A percentile compares a stretch with the other conserved stretches of the same genome.
Conservation (phyloP, 2,797 vertebrate species). For the Tamandua tetradactyla region DNA sequence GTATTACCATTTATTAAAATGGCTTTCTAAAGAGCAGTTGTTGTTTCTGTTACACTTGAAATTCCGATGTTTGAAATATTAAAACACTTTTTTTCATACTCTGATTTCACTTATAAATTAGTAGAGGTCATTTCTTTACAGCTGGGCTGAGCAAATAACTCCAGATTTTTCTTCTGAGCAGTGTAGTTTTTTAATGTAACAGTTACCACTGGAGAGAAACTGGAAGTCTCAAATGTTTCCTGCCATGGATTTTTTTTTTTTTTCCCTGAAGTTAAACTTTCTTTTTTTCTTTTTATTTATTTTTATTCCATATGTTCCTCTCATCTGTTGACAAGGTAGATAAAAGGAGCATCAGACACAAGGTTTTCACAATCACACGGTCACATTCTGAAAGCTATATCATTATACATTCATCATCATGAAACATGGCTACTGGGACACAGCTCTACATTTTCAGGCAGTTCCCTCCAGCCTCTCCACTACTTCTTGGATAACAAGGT, state of each 20-base stretch:
- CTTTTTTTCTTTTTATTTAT: too few species aligned
- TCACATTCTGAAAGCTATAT: too few species aligned
- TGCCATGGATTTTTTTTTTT: conserved; percentile 59
- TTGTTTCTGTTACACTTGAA: conserved; percentile 3
- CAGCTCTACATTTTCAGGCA: too few species aligned
- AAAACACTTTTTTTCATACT: not conserved
- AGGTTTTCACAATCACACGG: too few species aligned
- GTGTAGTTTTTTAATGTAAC: conserved; percentile 65
- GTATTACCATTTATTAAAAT: not conserved
- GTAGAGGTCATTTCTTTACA: conserved; percentile 61
- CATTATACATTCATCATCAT: too few species aligned
- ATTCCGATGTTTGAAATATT: conserved; percentile 6
- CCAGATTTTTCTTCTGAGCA: conserved; percentile 61
- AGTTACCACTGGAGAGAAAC: conserved; percentile 37
- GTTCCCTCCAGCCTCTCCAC: too few species aligned
- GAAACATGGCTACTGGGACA: too few species aligned
- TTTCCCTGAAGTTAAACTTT: too few species aligned
- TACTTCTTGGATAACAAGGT: too few species aligned
- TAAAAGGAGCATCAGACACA: too few species aligned
- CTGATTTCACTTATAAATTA: conserved; percentile 60
- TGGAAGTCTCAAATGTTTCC: conserved; percentile 58
- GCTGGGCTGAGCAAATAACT: conserved; percentile 8
- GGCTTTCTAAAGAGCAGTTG: conserved; percentile 30
- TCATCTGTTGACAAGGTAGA: too few species aligned
- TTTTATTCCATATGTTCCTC: too few species aligned